Evolutionary conservation across 2,113 vertebrate species (phyloP), one percentile per base, ranked within the genome.

Genomic region (Eurypyga helias): DNA sequence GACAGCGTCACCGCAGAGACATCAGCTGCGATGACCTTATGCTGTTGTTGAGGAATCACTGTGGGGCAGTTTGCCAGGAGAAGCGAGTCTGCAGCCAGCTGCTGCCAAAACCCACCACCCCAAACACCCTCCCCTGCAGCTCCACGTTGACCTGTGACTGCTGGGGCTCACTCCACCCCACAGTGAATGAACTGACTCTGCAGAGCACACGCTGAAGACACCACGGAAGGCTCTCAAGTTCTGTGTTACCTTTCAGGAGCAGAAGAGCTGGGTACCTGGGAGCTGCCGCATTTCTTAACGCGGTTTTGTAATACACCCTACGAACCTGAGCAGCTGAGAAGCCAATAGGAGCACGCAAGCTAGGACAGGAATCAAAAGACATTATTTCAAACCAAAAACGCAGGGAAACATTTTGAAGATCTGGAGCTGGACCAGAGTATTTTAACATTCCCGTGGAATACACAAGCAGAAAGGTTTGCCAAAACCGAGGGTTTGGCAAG

Each of bases 141-240:
- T 29, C 55, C 24, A 3, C 0, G 11, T 64, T 45, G 64, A 18
- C 25, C 83, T 8, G 28, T 0, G 21, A 23, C 48, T 1, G 1
- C 0, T 0, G 2, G 41, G n/a, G 43, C 62, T 67, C 38, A 2
- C 49, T 10, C 55, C 66, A 21, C 12, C 20, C 31, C 69, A 25
- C 7, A 8, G 38, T 0, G 1, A 62, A 29, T 4, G 7, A n/a
- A 23, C 4, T 3, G 23, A 4, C 25, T 7, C 43, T 1, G 2
- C 26, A 29, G 4, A n/a, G 18, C 24, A 11, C 0, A 8, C 0
- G 1, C 57, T 31, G 58, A 26, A 38, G 19, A 36, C 11, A n/a
- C 24, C 21, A 21, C 0, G 9, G 51, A n/a, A 87, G 28, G 25
- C 43, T 65, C 17, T 24, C 3, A 54, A 67, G 5, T 7, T 71